Evolutionary conservation across 2,888 invertebrate genomes (phyloP).

Genomic region (Clistopyga incitator): DNA sequence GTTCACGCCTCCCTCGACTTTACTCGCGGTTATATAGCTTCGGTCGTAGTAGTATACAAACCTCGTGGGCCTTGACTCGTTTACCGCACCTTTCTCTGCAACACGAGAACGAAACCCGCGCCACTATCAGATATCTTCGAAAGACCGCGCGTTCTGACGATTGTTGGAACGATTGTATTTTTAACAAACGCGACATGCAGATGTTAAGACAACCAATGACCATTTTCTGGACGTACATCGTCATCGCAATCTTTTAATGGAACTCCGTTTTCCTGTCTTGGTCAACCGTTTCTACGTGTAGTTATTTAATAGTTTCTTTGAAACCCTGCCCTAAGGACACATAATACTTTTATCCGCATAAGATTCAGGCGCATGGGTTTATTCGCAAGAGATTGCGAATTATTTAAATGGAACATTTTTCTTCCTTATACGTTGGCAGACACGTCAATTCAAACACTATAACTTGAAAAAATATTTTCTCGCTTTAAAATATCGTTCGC

Average conservation of each 20-base stretch:
- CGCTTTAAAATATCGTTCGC: too few species aligned
- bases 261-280: not conserved
- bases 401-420: too few species aligned
- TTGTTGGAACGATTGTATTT: constrained; percentile 17
- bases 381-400: too few species aligned
- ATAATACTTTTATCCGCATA: too few species aligned
- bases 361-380: too few species aligned
- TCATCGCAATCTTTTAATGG: not conserved
- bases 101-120: constrained; percentile 46
- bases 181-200: not conserved
- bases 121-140: constrained; percentile 56
- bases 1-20: constrained; percentile 46
- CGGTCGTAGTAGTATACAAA: constrained; percentile 3
- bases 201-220: not conserved
- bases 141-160: constrained; percentile 43
- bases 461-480: too few species aligned
- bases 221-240: not conserved
- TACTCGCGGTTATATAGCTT: constrained; percentile 9
- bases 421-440: too few species aligned
- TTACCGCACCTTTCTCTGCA: constrained; percentile 64
- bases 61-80: constrained; percentile 60
- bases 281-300: too few species aligned
- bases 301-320: not conserved
- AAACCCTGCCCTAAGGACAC: too few species aligned
- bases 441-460: too few species aligned